Evolutionary conservation across 2,797 vertebrate species (phyloP).

Genomic region (Pogoniulus pusillus): DNA sequence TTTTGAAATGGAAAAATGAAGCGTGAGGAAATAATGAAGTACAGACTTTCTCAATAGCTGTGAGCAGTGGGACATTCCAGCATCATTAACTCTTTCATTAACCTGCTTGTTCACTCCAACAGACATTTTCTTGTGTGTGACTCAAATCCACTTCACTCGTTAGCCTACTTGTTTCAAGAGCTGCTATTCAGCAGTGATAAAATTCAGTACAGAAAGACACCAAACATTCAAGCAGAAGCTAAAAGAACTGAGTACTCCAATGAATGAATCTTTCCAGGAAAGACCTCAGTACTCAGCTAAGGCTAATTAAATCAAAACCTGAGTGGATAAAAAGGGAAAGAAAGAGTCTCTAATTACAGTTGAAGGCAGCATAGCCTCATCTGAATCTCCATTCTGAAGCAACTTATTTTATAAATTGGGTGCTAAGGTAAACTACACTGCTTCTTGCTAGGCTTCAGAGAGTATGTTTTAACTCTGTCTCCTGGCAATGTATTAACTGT

Average conservation of each 20-base stretch:
- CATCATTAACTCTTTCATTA: slow-evolving; percentile 22
- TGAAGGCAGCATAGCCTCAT: background rate
- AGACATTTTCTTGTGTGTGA: background rate
- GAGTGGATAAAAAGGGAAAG: background rate
- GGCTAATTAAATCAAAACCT: slow-evolving; percentile 4
- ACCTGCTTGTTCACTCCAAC: background rate
- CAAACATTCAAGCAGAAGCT: background rate
- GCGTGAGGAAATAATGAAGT: slow-evolving; percentile 65
- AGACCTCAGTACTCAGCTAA: background rate
- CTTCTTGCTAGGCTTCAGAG: background rate
- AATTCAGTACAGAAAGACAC: background rate
- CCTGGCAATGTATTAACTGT: background rate
- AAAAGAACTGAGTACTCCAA: background rate
- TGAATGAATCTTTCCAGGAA: background rate
- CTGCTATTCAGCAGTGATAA: background rate
- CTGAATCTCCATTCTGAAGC: background rate
- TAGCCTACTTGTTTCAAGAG: background rate
- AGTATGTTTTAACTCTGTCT: background rate
- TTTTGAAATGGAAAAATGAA: slow-evolving; percentile 70
- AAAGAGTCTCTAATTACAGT: background rate
- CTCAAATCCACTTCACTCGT: background rate
- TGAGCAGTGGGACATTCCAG: slow-evolving; percentile 32
- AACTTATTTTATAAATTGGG: background rate
- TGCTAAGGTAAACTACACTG: slow-evolving; percentile 24
- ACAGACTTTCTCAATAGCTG: slow-evolving; percentile 58